A percentile compares a stretch with the other conserved stretches of the same genome.
These are phyloP conservation scores for Apostichopus californicus DNA, from an alignment of 35 echinoderm and acorn worm genomes.

Conservation along the genomic window DNA sequence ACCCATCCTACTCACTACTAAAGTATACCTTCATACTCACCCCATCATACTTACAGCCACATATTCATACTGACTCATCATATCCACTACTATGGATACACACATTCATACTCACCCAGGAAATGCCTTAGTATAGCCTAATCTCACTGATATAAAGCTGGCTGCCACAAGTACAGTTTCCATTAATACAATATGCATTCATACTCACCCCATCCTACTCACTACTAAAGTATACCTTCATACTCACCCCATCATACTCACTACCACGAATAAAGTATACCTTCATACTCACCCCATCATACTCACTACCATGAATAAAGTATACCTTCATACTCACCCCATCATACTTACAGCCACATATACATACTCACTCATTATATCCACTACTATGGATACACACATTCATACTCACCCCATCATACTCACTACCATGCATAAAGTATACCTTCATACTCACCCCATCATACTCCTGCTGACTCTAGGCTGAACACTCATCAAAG, in stretches of 20 bases:
- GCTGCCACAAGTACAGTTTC: too few relatives aligned
- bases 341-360: constrained; percentile 51
- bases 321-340: constrained; percentile 70
- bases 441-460: constrained; percentile 64
- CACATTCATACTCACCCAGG: background rate
- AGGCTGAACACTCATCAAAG: constrained; percentile 86
- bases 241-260: constrained; percentile 54
- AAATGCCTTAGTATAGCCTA: too few relatives aligned
- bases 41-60: constrained; percentile 62
- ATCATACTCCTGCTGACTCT: constrained; percentile 71
- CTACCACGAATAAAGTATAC: too few relatives aligned
- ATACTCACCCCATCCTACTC: too few relatives aligned
- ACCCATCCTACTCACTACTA: too few relatives aligned
- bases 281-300: too few relatives aligned
- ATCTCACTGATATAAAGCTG: too few relatives aligned
- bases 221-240: too few relatives aligned
- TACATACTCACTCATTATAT: too few relatives aligned
- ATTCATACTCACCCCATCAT: constrained; percentile 74
- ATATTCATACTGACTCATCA: too few relatives aligned
- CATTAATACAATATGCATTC: too few relatives aligned
- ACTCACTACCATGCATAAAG: constrained; percentile 43
- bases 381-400: background rate
- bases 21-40: constrained; percentile 54
- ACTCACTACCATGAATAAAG: background rate
- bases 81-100: background rate